Evolutionary conservation across 2,888 invertebrate genomes (phyloP), one percentile per base, ranked within the genome.

Genomic region (Omphaloscelis lunosa): DNA sequence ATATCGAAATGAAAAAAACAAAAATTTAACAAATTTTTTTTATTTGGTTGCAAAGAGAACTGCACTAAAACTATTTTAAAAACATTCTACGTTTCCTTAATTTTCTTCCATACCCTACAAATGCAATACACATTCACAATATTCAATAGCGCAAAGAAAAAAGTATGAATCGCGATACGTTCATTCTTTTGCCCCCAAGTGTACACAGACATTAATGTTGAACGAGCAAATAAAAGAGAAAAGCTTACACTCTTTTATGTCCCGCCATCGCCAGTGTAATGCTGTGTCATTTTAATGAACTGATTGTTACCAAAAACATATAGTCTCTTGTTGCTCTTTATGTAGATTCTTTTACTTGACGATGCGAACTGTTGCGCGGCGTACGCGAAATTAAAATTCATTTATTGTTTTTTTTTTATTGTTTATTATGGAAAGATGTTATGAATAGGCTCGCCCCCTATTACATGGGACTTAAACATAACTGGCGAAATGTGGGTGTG

Each of bases 261-360:
- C 51, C 53, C 76, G 71, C 65, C 84, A 88, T 51, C 76, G 71
- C 65, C 84, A 88, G 81, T 86, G 87, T 85, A 85, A 80, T 79
- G 73, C 72, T 79, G 83, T 80, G 85, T 87, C 84, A 81, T 88
- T 86, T 80, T 87, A 88, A 88, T 88, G 84, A 86, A 87, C 85
- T 86, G 89, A 84, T 87, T 88, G 85, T 82, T 77, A 77, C 67
- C 56, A 66, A 73, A 82, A 77, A 71, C 53, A 72, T 59, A 70
- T 48, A 67, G n/a, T 5, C 17, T 29, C 17, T 27, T 56, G 39
- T 72, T 81, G 27, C 39, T 63, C 58, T 66, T 63, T 72, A 51
- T 51, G 48, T 56, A 63, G 34, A 66, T 77, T 61, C 27, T 76
- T 71, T 66, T 78, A 67, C 62, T 73, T 63, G 27, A 29, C 66